Base-by-base conservation (phyloP, 2,113 vertebrate genomes). In the Cebidichthys violaceus region DNA sequence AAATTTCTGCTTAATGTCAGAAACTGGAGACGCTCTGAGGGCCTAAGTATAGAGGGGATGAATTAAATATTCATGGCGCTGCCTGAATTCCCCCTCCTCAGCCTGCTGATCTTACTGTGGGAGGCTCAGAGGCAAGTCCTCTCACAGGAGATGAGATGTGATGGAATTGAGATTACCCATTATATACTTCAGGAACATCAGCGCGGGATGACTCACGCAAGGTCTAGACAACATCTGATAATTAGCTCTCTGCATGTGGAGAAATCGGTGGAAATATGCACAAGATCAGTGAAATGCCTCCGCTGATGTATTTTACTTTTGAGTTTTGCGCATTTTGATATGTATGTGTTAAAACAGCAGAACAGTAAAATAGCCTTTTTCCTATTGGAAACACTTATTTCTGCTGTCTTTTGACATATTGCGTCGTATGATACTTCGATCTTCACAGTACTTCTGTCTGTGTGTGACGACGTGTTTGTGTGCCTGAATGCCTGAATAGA, bases 51-150 rank as follows among this genome's bases (percentile, higher is more conserved):
- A 93, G 92, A 94, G 89, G 74, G 79, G 86, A 80, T 86, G 90
- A 62, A 94, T 96, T 94, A 96, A 96, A 95, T 90, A 96, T 96
- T 94, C 75, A 96, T 96, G 92, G 86, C 70, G 83, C 85, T 84
- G 88, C 82, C 90, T 91, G 81, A 87, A 89, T 83, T 77, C 85
- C 85, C 73, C 72, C 80, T 89, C 72, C 73, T 86, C 70, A 57
- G 85, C 84, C 71, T 89, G 92, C 88, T 90, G 89, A 92, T 92
- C 84, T 85, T 86, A 86, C 85, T 88, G 87, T 85, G 86, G 90
- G 87, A 89, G 82, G 85, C 90, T 85, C 80, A 76, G 73, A 88
- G 89, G 79, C 82, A 83, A 76, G 73, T 88, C 87, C 81, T 78
- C 84, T 82, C 84, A 35, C 39, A 82, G 79, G 76, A 66, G 82